These are phyloP conservation scores for Palythoa caribaeorum DNA, from an alignment of 92 coral and sea anemone species.

Conservation along the genomic window DNA sequence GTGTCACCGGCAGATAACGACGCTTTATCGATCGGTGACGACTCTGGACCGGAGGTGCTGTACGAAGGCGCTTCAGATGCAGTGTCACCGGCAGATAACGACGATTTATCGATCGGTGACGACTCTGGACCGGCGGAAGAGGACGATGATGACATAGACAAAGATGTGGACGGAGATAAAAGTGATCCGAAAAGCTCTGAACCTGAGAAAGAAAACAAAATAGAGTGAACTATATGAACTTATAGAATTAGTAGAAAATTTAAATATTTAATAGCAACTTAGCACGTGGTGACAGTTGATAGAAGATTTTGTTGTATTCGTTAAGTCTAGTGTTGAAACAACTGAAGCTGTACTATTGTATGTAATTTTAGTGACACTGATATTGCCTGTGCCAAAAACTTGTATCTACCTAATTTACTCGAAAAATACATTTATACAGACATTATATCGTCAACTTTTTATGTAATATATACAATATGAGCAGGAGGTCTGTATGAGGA, in stretches of 20 bases:
- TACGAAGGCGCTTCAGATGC: constrained; percentile 9
- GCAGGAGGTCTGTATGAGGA: too few species aligned
- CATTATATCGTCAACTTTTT: too few species aligned
- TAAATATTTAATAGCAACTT: background rate
- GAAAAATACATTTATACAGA: too few species aligned
- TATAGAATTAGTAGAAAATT: background rate
- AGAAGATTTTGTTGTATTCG: too few species aligned
- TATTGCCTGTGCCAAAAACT: too few species aligned
- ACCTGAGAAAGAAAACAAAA: background rate
- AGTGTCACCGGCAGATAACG: constrained; percentile 2
- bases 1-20: constrained; percentile 7
- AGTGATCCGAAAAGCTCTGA: background rate
- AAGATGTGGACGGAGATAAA: background rate
- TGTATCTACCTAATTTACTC: too few species aligned
- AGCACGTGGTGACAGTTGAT: too few species aligned
- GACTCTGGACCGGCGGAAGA: constrained; percentile 12
- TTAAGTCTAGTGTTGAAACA: too few species aligned
- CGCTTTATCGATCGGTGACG: constrained; percentile 22
- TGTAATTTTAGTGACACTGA: too few species aligned
- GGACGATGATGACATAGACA: constrained; percentile 3
- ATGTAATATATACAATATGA: too few species aligned
- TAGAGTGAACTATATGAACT: background rate
- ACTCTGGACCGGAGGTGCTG: constrained; percentile 6
- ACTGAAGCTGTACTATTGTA: too few species aligned
- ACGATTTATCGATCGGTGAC: constrained; percentile 17